phyloP scores from a whole-genome alignment of 1,140 invertebrate species.

The Drosophila albomicans region DNA sequence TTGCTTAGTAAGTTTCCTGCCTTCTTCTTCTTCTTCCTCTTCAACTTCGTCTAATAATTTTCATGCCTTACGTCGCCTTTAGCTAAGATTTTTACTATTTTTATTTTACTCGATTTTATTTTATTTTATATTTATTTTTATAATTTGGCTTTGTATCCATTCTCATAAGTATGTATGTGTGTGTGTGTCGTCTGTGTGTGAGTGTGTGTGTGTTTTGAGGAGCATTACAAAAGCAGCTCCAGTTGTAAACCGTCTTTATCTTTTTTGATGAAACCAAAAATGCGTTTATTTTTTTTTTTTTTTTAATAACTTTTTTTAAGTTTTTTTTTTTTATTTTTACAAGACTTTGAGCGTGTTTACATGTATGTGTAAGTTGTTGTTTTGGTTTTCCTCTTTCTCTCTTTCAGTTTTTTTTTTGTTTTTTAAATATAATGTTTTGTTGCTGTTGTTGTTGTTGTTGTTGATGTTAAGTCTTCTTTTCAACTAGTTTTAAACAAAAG shows the following conservation, averaged over 20 bases:
- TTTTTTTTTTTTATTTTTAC: slow-evolving; percentile 46
- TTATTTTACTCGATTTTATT: slow-evolving; percentile 70
- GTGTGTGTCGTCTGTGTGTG: slow-evolving; percentile 29
- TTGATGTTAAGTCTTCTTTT: slow-evolving; percentile 27
- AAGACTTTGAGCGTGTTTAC: slow-evolving; percentile 71
- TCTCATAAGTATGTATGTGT: slow-evolving; percentile 1
- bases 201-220: slow-evolving; percentile 12
- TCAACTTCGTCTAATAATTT: neutral
- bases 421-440: slow-evolving; percentile 32
- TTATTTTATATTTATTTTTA: slow-evolving; percentile 50
- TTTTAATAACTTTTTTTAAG: slow-evolving; percentile 37
- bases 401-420: neutral
- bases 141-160: slow-evolving; percentile 27
- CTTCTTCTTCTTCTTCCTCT: neutral
- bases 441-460: slow-evolving; percentile 21
- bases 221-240: neutral
- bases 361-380: slow-evolving; percentile 36
- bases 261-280: slow-evolving; percentile 66
- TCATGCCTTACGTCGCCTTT: slow-evolving; percentile 36
- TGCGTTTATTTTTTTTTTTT: slow-evolving; percentile 45
- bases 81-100: slow-evolving; percentile 65
- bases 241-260: neutral
- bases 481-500: slow-evolving; percentile 37
- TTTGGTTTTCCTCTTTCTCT: slow-evolving; percentile 32
- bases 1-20: slow-evolving; percentile 24